Evolutionary conservation across 2,888 invertebrate species (phyloP).

Genomic region (Tetropium fuscum): DNA sequence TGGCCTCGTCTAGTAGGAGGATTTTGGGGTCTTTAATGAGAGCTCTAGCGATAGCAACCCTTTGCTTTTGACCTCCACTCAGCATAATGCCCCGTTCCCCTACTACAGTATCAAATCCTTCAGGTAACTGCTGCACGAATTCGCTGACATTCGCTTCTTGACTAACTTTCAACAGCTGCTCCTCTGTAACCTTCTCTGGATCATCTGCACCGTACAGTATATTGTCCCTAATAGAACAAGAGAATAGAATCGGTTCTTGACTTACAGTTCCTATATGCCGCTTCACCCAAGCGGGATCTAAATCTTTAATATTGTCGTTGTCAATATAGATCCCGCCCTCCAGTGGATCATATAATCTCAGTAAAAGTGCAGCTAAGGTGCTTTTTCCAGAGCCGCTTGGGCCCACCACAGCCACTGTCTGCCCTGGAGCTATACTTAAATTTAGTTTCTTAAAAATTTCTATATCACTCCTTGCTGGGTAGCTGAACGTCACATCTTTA

Average conservation of each 20-base stretch:
- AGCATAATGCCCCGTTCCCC: conserved; percentile 92
- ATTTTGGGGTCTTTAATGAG: conserved; percentile 94
- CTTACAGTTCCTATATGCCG: conserved; percentile 90
- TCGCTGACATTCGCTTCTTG: conserved; percentile 88
- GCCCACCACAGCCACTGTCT: conserved; percentile 85
- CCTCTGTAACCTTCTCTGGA: conserved; percentile 67
- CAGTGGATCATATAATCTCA: conserved; percentile 89
- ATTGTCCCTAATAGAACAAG: conserved; percentile 90
- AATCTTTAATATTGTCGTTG: conserved; percentile 76
- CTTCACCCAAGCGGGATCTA: conserved; percentile 89
- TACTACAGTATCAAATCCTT: conserved; percentile 85
- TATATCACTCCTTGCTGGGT: conserved; percentile 83
- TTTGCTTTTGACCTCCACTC: conserved; percentile 94
- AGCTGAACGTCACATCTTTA: conserved; percentile 80
- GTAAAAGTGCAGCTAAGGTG: conserved; percentile 85
- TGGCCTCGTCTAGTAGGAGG: conserved; percentile 95
- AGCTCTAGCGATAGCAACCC: conserved; percentile 93
- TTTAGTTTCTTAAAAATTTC: conserved; percentile 80
- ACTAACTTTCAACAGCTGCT: conserved; percentile 73
- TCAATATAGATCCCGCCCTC: conserved; percentile 81
- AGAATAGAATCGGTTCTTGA: conserved; percentile 95
- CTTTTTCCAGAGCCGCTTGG: conserved; percentile 96
- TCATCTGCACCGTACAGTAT: conserved; percentile 86
- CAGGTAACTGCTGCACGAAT: conserved; percentile 76
- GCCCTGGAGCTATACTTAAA: conserved; percentile 75